phyloP scores from a whole-genome alignment of 2,113 vertebrate genomes.

The Brachypodius melanocephalos region DNA sequence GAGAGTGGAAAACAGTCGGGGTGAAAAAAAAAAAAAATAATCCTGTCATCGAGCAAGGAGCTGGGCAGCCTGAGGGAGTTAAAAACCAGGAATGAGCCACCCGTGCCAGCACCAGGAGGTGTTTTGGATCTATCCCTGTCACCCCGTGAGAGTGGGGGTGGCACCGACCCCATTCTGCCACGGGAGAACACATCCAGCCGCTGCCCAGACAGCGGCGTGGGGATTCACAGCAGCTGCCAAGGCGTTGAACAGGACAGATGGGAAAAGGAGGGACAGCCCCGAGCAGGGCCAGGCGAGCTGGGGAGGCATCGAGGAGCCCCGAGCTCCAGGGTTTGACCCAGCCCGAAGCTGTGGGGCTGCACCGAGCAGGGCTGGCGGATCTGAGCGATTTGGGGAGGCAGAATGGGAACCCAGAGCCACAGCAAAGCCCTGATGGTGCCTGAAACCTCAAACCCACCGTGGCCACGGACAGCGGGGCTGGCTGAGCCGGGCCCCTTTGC shows the following conservation, averaged over 20 bases:
- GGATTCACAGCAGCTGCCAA: background rate
- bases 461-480: background rate
- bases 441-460: background rate
- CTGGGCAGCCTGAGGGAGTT: background rate
- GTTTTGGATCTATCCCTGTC: background rate
- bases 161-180: background rate
- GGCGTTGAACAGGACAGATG: accelerated
- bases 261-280: background rate
- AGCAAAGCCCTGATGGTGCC: accelerated
- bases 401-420: background rate
- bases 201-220: background rate
- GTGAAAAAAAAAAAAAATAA: background rate
- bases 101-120: background rate
- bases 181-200: background rate
- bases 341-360: background rate
- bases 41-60: accelerated
- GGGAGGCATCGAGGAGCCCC: background rate
- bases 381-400: accelerated
- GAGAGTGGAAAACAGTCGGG: accelerated
- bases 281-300: background rate
- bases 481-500: background rate
- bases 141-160: accelerated
- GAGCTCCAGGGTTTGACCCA: accelerated
- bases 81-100: background rate
- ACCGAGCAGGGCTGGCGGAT: background rate